Evolutionary conservation across 2,888 invertebrate species (phyloP), one percentile per base, ranked within the genome.

Genomic region (Charanyca ferruginea): DNA sequence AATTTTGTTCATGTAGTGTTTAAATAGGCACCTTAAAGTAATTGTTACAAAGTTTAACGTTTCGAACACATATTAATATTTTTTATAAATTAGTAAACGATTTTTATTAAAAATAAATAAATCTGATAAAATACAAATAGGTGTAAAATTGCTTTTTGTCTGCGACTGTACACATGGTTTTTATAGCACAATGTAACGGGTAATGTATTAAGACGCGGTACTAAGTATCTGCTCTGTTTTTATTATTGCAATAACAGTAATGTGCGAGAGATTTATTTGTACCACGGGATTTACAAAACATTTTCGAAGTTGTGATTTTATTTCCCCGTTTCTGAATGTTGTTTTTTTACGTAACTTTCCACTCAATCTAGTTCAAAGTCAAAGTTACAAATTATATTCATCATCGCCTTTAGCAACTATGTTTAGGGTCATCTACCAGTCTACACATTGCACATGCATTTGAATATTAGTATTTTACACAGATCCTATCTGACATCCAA

Each of bases 131-230:
- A 32, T 8, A 18, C 2, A 16, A 7, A 9, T 6, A 18, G 3
- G n/a, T n/a, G n/a, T n/a, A n/a, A n/a, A n/a, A 41, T 18, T 2
- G 5, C 1, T 6, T 58, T 58, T 9, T 44, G 2, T 25, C 49
- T 42, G 18, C 4, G 18, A 69, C 60, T 0, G 13, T 67, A 69
- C 49, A 28, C 57, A 75, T 73, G 66, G 70, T 80, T 84, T 88
- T 87, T 85, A 85, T 77, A 62, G 79, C 74, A 65, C 62, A 71
- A 47, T 75, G 77, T 83, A 75, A 83, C 81, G 78, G 77, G 72
- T 82, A 79, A 77, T 83, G 80, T 84, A 79, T 79, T 73, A 75
- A 69, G 68, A 73, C 55, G 55, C 32, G 58, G 60, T 70, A 72
- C 75, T 70, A 66, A 73, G 70, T 79, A 57, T 71, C 66, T 58